phyloP scores from a whole-genome alignment of 2,113 vertebrate species.

The Burhinus bistriatus region DNA sequence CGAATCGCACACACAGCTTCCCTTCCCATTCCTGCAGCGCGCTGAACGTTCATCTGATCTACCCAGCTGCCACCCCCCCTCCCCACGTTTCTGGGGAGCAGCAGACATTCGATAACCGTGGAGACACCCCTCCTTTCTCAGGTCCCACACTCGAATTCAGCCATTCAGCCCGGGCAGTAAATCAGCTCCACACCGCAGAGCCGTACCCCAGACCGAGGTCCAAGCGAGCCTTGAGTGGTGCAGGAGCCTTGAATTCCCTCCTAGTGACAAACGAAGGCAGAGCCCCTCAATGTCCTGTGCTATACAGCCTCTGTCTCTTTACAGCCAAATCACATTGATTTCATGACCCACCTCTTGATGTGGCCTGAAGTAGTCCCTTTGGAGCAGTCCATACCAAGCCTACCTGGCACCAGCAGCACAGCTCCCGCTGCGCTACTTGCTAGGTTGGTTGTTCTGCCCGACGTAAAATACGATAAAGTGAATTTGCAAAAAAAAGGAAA shows the following conservation, averaged over 20 bases:
- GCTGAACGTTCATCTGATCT: accelerated
- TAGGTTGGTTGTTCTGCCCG: background rate
- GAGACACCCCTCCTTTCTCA: background rate
- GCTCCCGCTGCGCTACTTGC: background rate
- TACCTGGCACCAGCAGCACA: background rate
- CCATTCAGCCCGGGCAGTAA: background rate
- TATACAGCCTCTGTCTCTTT: background rate
- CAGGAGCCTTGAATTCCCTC: background rate
- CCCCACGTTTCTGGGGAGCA: background rate
- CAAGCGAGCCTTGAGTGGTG: background rate
- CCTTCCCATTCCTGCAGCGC: accelerated
- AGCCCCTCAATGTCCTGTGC: background rate
- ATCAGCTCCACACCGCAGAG: background rate
- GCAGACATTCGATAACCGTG: background rate
- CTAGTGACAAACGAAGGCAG: background rate
- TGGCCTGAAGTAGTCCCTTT: background rate
- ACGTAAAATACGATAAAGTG: background rate
- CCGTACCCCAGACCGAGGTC: background rate
- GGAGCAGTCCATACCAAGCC: background rate
- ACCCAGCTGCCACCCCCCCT: background rate
- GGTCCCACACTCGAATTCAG: background rate
- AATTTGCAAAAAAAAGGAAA: background rate
- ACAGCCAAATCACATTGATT: background rate
- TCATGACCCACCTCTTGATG: background rate
- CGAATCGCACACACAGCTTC: background rate